A percentile compares a stretch with the other conserved stretches of the same genome.
Evolutionary conservation across 92 coral and sea anemone species (phyloP).

Genomic region (Chrysogorgia sp.): DNA sequence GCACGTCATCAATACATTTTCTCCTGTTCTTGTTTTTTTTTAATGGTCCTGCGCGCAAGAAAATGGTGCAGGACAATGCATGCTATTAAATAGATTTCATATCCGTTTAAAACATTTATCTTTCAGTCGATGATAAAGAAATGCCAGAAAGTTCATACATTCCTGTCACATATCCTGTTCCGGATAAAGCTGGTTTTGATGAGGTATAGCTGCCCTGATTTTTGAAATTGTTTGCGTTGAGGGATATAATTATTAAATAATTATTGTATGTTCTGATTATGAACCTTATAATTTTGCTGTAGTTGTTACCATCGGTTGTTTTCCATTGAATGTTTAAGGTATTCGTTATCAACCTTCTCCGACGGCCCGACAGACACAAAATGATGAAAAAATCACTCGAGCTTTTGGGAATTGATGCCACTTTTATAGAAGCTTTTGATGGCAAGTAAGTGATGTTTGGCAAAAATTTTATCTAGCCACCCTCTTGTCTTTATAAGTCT

Average conservation of each 20-base stretch:
- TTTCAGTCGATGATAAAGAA: slow-evolving; percentile 84
- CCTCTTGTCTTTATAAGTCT: no score
- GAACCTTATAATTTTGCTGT: no score
- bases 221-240: not conserved
- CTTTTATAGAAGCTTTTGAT: slow-evolving; percentile 85
- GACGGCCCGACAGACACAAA: slow-evolving; percentile 82
- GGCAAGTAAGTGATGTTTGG: slow-evolving; percentile 80
- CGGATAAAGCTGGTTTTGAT: slow-evolving; percentile 90
- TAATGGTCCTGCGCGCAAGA: no score
- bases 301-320: no score
- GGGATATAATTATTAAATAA: not conserved
- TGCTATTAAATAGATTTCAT: not conserved
- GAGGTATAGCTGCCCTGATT: slow-evolving; percentile 62
- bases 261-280: no score
- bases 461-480: no score
- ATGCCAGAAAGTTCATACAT: slow-evolving; percentile 85
- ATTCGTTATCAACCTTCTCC: slow-evolving; percentile 85
- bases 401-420: slow-evolving; percentile 79
- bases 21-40: no score
- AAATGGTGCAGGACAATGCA: not conserved
- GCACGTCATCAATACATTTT: no score
- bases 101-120: not conserved
- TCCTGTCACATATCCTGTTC: slow-evolving; percentile 58
- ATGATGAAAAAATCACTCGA: slow-evolving; percentile 87
- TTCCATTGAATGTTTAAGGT: slow-evolving; percentile 51